These are phyloP conservation scores for Enteromius viviparus DNA, from an alignment of 2,797 vertebrate genomes.

Conservation along the genomic window DNA sequence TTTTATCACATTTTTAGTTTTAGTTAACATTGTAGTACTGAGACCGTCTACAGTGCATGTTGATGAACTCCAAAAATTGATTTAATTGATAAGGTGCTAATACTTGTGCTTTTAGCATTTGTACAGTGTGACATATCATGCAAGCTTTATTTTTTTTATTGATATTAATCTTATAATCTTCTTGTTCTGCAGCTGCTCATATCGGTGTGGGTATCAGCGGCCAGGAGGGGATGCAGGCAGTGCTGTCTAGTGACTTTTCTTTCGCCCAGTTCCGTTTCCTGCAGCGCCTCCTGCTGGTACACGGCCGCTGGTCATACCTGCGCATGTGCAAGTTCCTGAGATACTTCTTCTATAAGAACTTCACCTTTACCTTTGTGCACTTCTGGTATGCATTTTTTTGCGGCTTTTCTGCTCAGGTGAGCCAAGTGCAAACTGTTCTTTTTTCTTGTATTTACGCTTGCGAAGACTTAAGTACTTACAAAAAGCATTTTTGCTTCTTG, in stretches of 20 bases:
- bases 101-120: background rate
- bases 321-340: conserved; percentile 88
- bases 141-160: background rate
- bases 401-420: conserved; percentile 87
- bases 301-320: conserved; percentile 87
- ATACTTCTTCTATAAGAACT: conserved; percentile 92
- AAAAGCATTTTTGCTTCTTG: background rate
- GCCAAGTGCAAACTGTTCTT: conserved; percentile 34
- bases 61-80: background rate
- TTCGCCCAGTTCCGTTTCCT: conserved; percentile 85
- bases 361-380: conserved; percentile 86
- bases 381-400: conserved; percentile 89
- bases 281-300: conserved; percentile 84
- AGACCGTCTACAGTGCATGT: background rate
- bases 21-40: background rate
- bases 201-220: conserved; percentile 87
- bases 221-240: conserved; percentile 85
- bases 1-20: background rate
- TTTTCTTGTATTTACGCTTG: background rate
- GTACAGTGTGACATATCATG: background rate
- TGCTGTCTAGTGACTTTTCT: conserved; percentile 83
- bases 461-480: background rate
- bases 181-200: conserved; percentile 78
- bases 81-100: background rate
- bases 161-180: background rate